Evolutionary conservation across 2,888 invertebrate genomes (phyloP), one percentile per base, ranked within the genome.

Genomic region (Acrocera orbiculus): DNA sequence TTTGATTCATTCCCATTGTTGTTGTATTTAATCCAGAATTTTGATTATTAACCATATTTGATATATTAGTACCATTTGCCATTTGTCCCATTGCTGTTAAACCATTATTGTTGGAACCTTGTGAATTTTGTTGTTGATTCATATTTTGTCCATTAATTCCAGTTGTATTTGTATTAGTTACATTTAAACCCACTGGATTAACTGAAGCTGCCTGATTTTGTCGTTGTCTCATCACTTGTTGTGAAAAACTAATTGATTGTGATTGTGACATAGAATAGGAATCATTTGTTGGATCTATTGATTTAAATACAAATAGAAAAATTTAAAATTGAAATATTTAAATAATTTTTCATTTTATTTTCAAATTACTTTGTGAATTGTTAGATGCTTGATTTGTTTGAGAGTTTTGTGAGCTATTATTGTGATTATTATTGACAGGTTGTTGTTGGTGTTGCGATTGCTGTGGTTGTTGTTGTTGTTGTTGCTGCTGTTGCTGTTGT

Each of bases 211-310:
- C 54, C 45, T 54, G 54, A 40, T 53, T 51, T 42, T 55, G 54
- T 34, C 40, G 51, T 44, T 61, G 57, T 7, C 42, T 42, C 31
- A 47, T 44, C 35, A 50, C 51, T 46, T 58, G 58, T 50, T 77
- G 78, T 16, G 76, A 76, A 58, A 83, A 83, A 63, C 80, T 85
- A 54, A 85, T 81, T 42, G 81, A 81, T 60, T 85, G 85, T 46
- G 79, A 74, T 63, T 83, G 85, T 24, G 81, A 77, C 54, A 81
- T 72, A 26, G 77, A 75, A 54, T 81, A 82, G 24, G 65, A 61
- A 43, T 58, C 56, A 42, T 56, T 57, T n/a, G 23, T 23, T 45
- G 55, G 48, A 45, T 53, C 60, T 59, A 36, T 6, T 10, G 19
- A 19, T 19, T 4, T 19, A 22, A 22, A 7, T 6, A 19, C 5